Conservation (phyloP, 1,140 invertebrate species). For the Schmidtea mediterranea region DNA sequence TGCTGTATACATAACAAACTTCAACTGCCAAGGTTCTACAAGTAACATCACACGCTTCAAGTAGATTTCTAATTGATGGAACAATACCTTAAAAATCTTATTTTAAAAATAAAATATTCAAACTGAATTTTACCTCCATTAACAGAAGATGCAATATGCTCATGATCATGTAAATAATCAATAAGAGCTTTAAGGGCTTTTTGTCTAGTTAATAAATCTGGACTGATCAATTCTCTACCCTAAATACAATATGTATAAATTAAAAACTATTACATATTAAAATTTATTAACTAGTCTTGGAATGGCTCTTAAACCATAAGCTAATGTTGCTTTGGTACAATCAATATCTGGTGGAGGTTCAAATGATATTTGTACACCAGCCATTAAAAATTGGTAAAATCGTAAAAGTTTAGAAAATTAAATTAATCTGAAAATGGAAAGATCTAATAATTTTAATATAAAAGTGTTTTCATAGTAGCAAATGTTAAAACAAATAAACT, state of each 20-base stretch:
- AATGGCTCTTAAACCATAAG: neutral
- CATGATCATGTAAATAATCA: constrained; percentile 27
- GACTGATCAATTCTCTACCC: constrained; percentile 23
- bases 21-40: constrained; percentile 23
- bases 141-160: constrained; percentile 24
- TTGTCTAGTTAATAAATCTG: constrained; percentile 17
- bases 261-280: no score
- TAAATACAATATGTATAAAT: constrained; percentile 8
- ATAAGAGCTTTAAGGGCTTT: constrained; percentile 23
- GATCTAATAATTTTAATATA: no score
- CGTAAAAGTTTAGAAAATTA: no score
- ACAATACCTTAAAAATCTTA: constrained; percentile 17
- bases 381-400: no score
- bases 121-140: constrained; percentile 14
- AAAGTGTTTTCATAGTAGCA: no score
- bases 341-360: constrained; percentile 1
- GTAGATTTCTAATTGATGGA: constrained; percentile 17
- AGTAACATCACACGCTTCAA: constrained; percentile 19
- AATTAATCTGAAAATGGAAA: no score
- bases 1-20: constrained; percentile 22
- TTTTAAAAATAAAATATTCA: constrained; percentile 3
- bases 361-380: neutral
- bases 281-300: neutral
- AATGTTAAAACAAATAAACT: no score
- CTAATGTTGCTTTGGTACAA: neutral